Percentiles rank a stretch among this genome's conserved stretches.
Evolutionary conservation across 2,113 vertebrate species (phyloP).

Genomic region (Oreochromis niloticus): DNA sequence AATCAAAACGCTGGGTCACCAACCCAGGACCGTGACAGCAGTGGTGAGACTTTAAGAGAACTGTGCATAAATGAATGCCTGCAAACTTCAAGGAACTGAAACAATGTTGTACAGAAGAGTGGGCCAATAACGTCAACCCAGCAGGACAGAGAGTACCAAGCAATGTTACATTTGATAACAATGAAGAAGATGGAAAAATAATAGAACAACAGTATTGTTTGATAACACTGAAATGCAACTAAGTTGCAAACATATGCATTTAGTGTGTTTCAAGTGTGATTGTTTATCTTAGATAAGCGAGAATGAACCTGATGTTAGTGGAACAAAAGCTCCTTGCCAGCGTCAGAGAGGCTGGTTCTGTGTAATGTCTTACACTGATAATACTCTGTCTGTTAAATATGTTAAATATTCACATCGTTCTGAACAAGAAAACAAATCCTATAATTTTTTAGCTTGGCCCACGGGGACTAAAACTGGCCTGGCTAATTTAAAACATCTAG

Average conservation of each 20-base stretch:
- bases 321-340: background rate
- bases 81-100: background rate
- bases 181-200: background rate
- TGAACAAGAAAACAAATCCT: background rate
- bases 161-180: background rate
- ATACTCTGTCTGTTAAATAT: background rate
- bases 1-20: background rate
- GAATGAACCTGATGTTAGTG: background rate
- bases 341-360: background rate
- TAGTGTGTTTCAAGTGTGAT: background rate
- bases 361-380: background rate
- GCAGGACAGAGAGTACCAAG: background rate
- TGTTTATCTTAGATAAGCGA: background rate
- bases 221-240: background rate
- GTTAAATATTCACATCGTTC: background rate
- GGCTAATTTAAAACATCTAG: background rate
- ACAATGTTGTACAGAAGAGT: background rate
- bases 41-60: fast-evolving
- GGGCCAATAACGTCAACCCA: background rate
- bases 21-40: background rate
- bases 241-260: background rate
- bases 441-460: background rate
- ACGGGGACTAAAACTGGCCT: background rate
- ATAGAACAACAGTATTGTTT: background rate
- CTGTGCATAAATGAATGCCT: background rate